Conservation (phyloP, 2,888 invertebrate genomes). For the Chymomyza caudatula region DNA sequence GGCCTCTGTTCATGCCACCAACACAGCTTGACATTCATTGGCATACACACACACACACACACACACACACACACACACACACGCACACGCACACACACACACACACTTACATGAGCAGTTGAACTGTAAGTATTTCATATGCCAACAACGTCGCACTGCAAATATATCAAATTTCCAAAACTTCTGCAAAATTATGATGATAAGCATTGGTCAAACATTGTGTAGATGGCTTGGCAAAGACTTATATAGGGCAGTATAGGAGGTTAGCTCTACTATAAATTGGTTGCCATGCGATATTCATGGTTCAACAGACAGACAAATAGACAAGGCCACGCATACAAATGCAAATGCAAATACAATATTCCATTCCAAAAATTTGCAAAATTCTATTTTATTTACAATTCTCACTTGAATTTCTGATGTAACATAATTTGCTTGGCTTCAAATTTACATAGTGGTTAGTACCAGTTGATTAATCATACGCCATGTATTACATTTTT, state of each 20-base stretch:
- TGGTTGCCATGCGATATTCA: background rate
- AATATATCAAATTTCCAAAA: slow-evolving; percentile 15
- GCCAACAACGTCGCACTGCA: slow-evolving; percentile 7
- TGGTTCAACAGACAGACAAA: background rate
- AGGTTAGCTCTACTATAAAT: background rate
- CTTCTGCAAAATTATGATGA: background rate
- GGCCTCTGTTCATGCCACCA: background rate
- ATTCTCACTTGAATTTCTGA: slow-evolving; percentile 46
- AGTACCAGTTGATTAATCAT: slow-evolving; percentile 41
- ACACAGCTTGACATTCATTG: slow-evolving; percentile 33
- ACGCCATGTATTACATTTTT: slow-evolving; percentile 30
- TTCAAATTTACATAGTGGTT: slow-evolving; percentile 43
- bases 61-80: background rate
- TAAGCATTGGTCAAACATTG: background rate
- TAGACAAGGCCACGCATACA: background rate
- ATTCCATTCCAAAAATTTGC: slow-evolving; percentile 45
- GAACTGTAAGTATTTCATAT: slow-evolving; percentile 12
- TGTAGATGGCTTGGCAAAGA: background rate
- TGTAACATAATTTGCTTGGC: slow-evolving; percentile 35
- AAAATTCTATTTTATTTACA: slow-evolving; percentile 64
- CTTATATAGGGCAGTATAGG: background rate
- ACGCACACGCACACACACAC: background rate
- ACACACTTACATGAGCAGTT: background rate
- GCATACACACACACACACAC: slow-evolving; percentile 5
- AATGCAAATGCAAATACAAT: slow-evolving; percentile 18